Base-by-base conservation (phyloP, 2,113 vertebrate genomes). In the Nothobranchius furzeri region DNA sequence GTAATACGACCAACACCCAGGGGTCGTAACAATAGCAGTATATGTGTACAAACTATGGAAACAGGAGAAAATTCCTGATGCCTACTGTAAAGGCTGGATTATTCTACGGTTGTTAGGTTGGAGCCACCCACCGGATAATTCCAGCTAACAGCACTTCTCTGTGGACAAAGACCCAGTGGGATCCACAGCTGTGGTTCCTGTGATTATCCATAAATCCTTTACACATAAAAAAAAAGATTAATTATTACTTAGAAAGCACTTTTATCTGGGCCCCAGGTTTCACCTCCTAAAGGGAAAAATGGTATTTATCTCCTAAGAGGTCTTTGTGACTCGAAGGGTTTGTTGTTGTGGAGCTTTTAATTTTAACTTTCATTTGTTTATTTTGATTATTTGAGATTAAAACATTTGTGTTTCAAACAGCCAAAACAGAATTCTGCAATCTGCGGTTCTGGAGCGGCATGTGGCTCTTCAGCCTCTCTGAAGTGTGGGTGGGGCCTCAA, bases 71-170 rank as follows among this genome's bases (percentile, higher is more conserved):
- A 52, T 45, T 51, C 57, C 53, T 50, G 42, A 30, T 35, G 54
- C 65, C n/a, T 70, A 56, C 24, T 47, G 7, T 50, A 55, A 56
- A 37, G 37, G 51, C n/a, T 37, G 17, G 30, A 58, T 30, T 49
- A 48, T 51, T 48, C 56, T 64, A 64, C 72, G 55, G 67, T 64
- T 83, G 82, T 70, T 85, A 69, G 81, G 67, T 87, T 55, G 78
- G 77, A 82, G 87, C 84, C 87, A 68, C 89, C 89, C 76, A 76
- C 85, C 82, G 87, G 85, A 72, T 79, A 73, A 81, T 67, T 75
- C 52, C 78, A 51, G 84, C 74, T 64, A 73, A 62, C 47, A 68
- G 36, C 68, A 20, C 60, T 62, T 17, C 48, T 76, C 36, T 79
- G 53, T 49, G 60, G 62, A 60, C 70, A 73, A 58, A 73, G 64